A percentile compares a stretch with the other conserved stretches of the same genome.
Conservation (phyloP, 2,113 vertebrate genomes). For the Tauraco erythrolophus region DNA sequence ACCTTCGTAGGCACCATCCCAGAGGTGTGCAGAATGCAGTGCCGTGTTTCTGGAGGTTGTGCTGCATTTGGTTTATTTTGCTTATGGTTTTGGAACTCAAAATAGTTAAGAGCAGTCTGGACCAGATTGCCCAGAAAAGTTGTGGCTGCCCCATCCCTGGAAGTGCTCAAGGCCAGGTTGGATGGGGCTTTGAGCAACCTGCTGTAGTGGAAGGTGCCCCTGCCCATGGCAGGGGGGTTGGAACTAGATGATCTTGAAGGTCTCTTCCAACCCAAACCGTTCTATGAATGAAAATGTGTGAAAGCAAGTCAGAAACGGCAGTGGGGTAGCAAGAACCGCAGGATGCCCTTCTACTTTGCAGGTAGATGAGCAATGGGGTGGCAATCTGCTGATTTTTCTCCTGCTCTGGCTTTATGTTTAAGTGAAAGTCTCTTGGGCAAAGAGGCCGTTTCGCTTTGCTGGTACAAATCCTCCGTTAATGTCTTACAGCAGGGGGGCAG, state of each 20-base stretch:
- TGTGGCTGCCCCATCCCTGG: too few species aligned
- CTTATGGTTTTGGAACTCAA: background rate
- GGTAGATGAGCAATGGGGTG: background rate
- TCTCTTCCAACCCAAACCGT: too few species aligned
- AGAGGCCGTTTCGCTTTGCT: background rate
- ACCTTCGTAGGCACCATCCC: rapidly evolving
- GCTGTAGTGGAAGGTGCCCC: too few species aligned
- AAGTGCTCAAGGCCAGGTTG: too few species aligned
- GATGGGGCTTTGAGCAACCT: too few species aligned
- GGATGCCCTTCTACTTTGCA: background rate
- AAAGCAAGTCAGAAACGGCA: too few species aligned
- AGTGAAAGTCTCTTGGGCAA: constrained; percentile 14
- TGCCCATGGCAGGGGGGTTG: too few species aligned
- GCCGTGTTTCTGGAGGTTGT: background rate
- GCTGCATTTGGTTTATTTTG: background rate
- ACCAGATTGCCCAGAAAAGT: too few species aligned
- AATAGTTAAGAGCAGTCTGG: background rate
- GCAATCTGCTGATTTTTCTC: background rate
- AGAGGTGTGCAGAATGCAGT: rapidly evolving
- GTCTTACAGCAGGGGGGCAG: background rate
- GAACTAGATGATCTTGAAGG: too few species aligned
- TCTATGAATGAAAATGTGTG: rapidly evolving
- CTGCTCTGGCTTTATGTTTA: background rate
- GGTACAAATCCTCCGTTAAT: constrained; percentile 36
- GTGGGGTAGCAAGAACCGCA: rapidly evolving